Percentiles rank a stretch among this genome's conserved stretches.
phyloP scores from a whole-genome alignment of 2,888 invertebrate genomes.

The Phyto melanocephala region DNA sequence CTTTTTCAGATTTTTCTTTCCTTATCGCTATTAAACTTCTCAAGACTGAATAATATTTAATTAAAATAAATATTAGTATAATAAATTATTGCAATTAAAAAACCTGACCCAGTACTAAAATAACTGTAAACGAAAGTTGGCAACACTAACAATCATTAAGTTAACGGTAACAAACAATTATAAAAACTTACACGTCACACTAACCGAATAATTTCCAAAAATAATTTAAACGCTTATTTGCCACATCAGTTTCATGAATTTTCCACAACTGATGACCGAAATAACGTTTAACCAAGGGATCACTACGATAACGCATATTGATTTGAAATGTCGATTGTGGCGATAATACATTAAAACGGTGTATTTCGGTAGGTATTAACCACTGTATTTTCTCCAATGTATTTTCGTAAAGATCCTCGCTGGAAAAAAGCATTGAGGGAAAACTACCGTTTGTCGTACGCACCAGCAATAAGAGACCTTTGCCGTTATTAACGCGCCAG shows the following conservation, averaged over 20 bases:
- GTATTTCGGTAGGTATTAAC: slow-evolving; percentile 71
- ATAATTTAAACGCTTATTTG: slow-evolving; percentile 60
- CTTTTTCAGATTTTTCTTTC: too few relatives aligned
- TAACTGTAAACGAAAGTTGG: too few relatives aligned
- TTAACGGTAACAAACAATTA: too few relatives aligned
- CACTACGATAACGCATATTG: slow-evolving; percentile 72
- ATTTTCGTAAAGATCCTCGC: slow-evolving; percentile 69
- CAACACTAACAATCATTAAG: too few relatives aligned
- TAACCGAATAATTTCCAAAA: slow-evolving; percentile 71
- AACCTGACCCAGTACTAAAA: too few relatives aligned
- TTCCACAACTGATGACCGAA: slow-evolving; percentile 87
- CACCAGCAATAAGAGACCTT: slow-evolving; percentile 9
- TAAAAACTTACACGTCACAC: slow-evolving; percentile 56
- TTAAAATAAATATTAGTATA: too few relatives aligned
- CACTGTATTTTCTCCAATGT: slow-evolving; percentile 71
- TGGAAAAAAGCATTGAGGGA: slow-evolving; percentile 65
- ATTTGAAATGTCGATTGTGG: slow-evolving; percentile 72
- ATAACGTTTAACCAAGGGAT: slow-evolving; percentile 70
- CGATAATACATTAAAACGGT: slow-evolving; percentile 72
- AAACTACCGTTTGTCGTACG: slow-evolving; percentile 63
- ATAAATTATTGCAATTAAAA: too few relatives aligned
- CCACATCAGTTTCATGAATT: slow-evolving; percentile 78
- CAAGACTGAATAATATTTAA: too few relatives aligned
- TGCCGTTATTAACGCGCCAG: not conserved
- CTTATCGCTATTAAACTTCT: too few relatives aligned